phyloP scores from a whole-genome alignment of 2,113 vertebrate genomes.

The Xiphophorus maculatus region DNA sequence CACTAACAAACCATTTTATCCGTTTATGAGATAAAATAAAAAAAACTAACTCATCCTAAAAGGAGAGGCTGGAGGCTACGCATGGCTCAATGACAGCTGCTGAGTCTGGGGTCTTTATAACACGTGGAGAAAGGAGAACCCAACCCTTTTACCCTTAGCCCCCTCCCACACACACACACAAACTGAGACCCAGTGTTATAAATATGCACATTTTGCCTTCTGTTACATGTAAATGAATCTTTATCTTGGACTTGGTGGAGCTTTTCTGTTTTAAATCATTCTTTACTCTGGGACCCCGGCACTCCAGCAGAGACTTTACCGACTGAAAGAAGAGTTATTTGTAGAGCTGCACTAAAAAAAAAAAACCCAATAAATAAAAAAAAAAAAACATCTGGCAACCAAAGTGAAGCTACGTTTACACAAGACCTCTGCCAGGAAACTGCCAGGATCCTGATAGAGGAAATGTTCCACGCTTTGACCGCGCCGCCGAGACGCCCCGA shows the following conservation, averaged over 20 bases:
- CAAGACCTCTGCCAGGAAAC: no score
- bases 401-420: no score
- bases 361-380: no score
- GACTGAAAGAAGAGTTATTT: slow-evolving; percentile 27
- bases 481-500: no score
- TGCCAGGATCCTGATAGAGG: no score
- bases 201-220: slow-evolving; percentile 17
- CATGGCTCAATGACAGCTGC: slow-evolving; percentile 54
- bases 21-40: slow-evolving; percentile 29
- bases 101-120: slow-evolving; percentile 54
- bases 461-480: no score
- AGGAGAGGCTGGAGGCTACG: slow-evolving; percentile 35
- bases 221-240: slow-evolving; percentile 22
- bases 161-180: not conserved
- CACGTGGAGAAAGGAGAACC: slow-evolving; percentile 48
- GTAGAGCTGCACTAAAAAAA: not conserved
- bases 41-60: slow-evolving; percentile 11
- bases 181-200: not conserved
- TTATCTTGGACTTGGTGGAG: slow-evolving; percentile 29
- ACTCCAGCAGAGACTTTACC: slow-evolving; percentile 12
- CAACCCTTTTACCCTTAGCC: slow-evolving; percentile 1
- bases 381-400: no score
- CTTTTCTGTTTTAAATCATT: slow-evolving; percentile 24
- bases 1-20: slow-evolving; percentile 39
- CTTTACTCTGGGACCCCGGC: not conserved